phyloP scores from a whole-genome alignment of 2,113 vertebrate genomes.

The Gasterosteus aculeatus region DNA sequence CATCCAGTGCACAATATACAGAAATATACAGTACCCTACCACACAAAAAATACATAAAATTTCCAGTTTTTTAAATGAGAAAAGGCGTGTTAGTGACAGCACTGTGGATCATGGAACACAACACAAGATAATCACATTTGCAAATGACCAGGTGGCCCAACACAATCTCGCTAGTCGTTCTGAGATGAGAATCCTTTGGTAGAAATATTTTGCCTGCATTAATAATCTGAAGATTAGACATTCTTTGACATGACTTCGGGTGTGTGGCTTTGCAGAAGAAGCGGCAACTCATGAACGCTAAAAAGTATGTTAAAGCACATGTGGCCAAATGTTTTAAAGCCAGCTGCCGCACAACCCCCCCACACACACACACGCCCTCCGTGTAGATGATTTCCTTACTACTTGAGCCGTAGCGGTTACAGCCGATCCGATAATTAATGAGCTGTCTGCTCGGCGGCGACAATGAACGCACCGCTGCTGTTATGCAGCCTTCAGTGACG shows the following conservation, averaged over 20 bases:
- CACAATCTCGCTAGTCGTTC: too few species aligned
- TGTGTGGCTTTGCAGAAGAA: too few species aligned
- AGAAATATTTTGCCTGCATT: neutral
- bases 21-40: neutral
- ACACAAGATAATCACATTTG: neutral
- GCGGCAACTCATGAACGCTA: too few species aligned
- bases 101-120: too few species aligned
- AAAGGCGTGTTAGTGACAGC: neutral
- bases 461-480: slow-evolving; percentile 1
- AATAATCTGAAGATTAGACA: neutral
- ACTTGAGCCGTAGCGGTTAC: neutral
- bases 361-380: neutral
- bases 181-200: neutral
- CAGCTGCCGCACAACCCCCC: neutral
- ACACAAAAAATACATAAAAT: neutral
- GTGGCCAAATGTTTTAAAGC: neutral
- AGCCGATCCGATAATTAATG: slow-evolving; percentile 22
- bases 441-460: slow-evolving; percentile 18
- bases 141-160: neutral
- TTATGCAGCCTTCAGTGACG: slow-evolving; percentile 2
- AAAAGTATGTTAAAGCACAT: neutral
- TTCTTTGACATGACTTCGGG: too few species aligned
- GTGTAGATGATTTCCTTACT: neutral
- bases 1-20: neutral
- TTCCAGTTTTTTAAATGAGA: neutral